Percentiles rank a stretch among this genome's conserved stretches.
Conservation (phyloP, 2,888 invertebrate species). For the Drosophila melanosoma region DNA sequence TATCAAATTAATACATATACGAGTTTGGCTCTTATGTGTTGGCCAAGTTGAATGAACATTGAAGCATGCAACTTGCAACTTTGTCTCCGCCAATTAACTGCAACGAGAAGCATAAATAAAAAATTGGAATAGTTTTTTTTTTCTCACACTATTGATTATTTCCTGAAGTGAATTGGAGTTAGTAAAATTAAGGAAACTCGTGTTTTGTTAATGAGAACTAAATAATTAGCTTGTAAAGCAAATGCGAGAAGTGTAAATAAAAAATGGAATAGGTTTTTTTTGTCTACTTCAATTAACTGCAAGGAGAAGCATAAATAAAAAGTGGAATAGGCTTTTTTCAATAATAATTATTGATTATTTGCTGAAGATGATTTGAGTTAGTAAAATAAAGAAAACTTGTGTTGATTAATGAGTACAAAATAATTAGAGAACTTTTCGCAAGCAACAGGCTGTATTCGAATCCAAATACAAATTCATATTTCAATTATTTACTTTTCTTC, state of each 20-base stretch:
- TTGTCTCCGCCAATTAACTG: constrained; percentile 60
- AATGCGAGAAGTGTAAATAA: not conserved
- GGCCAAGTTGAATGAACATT: constrained; percentile 21
- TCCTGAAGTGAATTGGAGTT: constrained; percentile 8
- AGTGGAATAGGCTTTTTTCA: not conserved
- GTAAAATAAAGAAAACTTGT: not conserved
- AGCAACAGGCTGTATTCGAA: constrained; percentile 13
- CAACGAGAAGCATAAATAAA: constrained; percentile 18
- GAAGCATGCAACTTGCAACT: constrained; percentile 24
- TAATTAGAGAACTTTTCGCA: not conserved
- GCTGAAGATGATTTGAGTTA: not conserved
- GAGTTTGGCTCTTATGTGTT: constrained; percentile 29
- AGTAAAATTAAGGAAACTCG: constrained; percentile 1
- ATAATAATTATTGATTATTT: constrained; percentile 37
- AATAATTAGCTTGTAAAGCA: not conserved
- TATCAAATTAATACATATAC: constrained; percentile 67
- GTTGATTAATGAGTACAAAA: constrained; percentile 20
- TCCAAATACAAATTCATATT: not conserved
- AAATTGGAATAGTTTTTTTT: not conserved
- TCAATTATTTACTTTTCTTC: constrained; percentile 8
- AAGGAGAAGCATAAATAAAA: not conserved
- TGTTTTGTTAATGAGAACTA: constrained; percentile 20
- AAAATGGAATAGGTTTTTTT: not conserved
- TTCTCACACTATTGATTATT: constrained; percentile 39
- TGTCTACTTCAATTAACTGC: too few relatives aligned